phyloP scores from a whole-genome alignment of 2,113 vertebrate genomes.

The Gasterosteus nipponicus region DNA sequence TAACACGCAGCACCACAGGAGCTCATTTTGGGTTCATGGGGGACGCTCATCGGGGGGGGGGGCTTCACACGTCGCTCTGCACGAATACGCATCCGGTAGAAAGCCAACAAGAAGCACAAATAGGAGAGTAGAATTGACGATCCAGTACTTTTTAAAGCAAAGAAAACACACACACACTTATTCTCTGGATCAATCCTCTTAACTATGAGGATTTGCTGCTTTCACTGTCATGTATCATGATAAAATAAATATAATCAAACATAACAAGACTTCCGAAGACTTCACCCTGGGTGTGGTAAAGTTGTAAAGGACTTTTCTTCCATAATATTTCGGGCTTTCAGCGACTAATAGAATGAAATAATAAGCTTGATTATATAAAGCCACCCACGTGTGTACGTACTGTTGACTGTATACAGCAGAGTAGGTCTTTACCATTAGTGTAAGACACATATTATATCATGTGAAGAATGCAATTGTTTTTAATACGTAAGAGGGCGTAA shows the following conservation, averaged over 20 bases:
- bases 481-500: neutral
- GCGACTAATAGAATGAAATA: neutral
- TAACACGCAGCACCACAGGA: neutral
- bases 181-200: neutral
- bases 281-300: neutral
- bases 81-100: neutral
- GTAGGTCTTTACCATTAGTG: too few relatives aligned
- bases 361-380: neutral
- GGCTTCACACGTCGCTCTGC: too few relatives aligned
- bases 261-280: constrained; percentile 1
- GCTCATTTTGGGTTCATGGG: constrained; percentile 5
- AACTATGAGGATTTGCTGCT: neutral
- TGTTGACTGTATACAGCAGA: neutral
- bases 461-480: neutral
- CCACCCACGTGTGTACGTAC: neutral
- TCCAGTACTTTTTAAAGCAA: neutral
- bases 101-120: neutral
- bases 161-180: too few relatives aligned
- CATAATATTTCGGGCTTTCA: neutral
- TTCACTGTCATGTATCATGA: neutral
- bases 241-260: neutral
- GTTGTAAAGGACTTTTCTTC: neutral
- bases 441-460: neutral
- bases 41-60: neutral
- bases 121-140: neutral